A percentile compares a stretch with the other conserved stretches of the same genome.
phyloP scores from a whole-genome alignment of 35 echinoderm and acorn worm genomes.

The Holothuria glaberrima region DNA sequence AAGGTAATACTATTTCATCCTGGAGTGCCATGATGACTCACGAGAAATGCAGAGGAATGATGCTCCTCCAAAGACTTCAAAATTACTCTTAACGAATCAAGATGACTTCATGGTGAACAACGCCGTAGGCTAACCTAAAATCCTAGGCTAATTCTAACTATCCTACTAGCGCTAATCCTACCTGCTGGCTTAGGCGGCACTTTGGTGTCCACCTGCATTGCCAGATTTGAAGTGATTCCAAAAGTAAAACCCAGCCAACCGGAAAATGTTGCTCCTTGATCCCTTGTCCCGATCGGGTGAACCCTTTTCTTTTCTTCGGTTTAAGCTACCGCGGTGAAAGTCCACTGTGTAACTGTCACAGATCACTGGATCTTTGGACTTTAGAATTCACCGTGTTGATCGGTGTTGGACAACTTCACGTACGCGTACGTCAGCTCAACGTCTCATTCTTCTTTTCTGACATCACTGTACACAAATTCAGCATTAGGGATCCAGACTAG shows the following conservation, averaged over 20 bases:
- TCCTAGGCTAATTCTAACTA: not conserved
- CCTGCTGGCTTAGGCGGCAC: constrained; percentile 48
- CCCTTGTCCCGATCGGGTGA: constrained; percentile 52
- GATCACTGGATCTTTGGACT: constrained; percentile 43
- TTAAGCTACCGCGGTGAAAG: constrained; percentile 31
- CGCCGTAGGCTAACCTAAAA: constrained; percentile 19
- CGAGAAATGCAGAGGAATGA: too few relatives aligned
- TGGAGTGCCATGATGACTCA: too few relatives aligned
- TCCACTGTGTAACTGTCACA: constrained; percentile 43
- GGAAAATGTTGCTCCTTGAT: constrained; percentile 54
- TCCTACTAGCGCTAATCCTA: constrained; percentile 10
- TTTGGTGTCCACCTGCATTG: constrained; percentile 49
- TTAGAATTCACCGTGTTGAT: constrained; percentile 3
- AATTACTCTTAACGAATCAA: too few relatives aligned
- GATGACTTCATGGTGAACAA: too few relatives aligned
- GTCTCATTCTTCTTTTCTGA: too few relatives aligned
- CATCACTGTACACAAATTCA: too few relatives aligned
- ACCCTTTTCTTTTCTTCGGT: constrained; percentile 50
- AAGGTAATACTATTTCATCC: too few relatives aligned
- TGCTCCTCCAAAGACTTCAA: too few relatives aligned
- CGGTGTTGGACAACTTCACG: too few relatives aligned
- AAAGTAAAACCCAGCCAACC: constrained; percentile 17
- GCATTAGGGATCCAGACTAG: too few relatives aligned
- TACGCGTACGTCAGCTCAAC: too few relatives aligned
- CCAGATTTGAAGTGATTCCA: constrained; percentile 50